Conservation (phyloP, 2,113 vertebrate genomes). For the Struthio camelus region DNA sequence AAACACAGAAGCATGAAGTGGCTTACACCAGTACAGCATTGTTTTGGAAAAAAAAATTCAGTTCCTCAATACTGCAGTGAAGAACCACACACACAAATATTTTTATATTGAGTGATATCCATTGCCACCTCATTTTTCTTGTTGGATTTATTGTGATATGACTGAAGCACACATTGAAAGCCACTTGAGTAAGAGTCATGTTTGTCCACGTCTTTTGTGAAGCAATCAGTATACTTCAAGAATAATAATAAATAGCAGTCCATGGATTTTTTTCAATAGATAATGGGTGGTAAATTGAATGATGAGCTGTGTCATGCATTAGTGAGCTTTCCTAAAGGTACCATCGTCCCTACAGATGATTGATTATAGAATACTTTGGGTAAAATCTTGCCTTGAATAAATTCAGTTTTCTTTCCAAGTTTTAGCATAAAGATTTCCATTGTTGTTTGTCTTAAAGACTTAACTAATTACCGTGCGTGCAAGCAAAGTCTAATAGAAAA, state of each 20-base stretch:
- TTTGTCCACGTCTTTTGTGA: not conserved
- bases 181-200: not conserved
- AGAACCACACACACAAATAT: accelerated
- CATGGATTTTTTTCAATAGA: not conserved
- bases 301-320: not conserved
- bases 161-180: not conserved
- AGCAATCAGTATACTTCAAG: not conserved
- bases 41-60: not conserved
- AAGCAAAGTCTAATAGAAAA: not conserved
- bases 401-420: not conserved
- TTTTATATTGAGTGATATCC: not conserved
- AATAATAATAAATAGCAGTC: not conserved
- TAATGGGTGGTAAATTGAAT: not conserved
- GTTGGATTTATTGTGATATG: not conserved
- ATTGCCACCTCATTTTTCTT: not conserved
- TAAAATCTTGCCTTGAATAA: not conserved
- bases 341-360: not conserved
- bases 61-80: not conserved
- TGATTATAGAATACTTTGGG: not conserved
- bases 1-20: not conserved
- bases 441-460: not conserved
- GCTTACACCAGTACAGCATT: accelerated
- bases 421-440: not conserved
- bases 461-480: not conserved
- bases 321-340: not conserved